phyloP scores from a whole-genome alignment of 2,113 vertebrate genomes.

The Centropus unirufus region DNA sequence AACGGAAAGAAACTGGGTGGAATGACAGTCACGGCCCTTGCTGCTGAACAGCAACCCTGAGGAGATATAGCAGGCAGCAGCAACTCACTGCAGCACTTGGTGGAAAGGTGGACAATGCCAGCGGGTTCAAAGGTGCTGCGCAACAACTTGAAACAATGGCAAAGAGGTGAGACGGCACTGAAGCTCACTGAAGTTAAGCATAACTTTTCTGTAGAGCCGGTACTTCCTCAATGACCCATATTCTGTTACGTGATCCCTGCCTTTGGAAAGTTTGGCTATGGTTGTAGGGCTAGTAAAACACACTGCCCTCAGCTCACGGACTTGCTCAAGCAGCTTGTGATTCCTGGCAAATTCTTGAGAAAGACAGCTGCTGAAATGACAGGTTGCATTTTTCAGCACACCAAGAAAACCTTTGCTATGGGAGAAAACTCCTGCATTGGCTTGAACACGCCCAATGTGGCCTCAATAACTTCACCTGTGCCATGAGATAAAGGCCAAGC shows the following conservation, averaged over 20 bases:
- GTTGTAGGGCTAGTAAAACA: neutral
- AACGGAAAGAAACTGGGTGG: neutral
- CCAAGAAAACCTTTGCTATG: neutral
- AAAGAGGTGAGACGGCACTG: neutral
- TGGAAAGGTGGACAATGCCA: neutral
- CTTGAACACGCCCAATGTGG: neutral
- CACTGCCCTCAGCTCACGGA: neutral
- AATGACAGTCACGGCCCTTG: neutral
- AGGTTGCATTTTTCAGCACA: neutral
- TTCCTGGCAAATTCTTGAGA: neutral
- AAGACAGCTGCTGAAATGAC: neutral
- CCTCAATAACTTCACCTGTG: neutral
- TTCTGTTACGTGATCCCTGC: neutral
- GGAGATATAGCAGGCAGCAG: neutral
- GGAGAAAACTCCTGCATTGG: neutral
- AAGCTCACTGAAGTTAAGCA: neutral
- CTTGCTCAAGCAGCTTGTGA: neutral
- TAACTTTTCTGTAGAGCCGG: neutral
- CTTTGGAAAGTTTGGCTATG: rapidly evolving
- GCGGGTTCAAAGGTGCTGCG: neutral
- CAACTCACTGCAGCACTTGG: neutral
- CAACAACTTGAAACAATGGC: rapidly evolving
- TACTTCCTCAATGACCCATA: neutral
- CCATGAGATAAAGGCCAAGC: neutral
- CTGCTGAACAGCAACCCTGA: neutral